Evolutionary conservation across 2,113 vertebrate species (phyloP), one percentile per base, ranked within the genome.

Genomic region (Myanophis thanlyinensis): DNA sequence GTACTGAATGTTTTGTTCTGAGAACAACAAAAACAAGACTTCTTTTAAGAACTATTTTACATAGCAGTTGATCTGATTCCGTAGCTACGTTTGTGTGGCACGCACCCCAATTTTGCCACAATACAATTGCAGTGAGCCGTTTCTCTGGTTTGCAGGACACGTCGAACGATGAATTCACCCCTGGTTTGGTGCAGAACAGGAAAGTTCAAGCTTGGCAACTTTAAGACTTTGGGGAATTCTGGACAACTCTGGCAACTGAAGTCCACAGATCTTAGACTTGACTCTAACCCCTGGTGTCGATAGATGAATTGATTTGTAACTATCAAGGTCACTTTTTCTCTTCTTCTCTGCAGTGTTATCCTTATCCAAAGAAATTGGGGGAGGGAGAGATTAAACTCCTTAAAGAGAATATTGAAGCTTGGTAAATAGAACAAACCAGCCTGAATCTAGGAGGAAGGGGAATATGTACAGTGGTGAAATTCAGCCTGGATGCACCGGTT

Each of bases 301-400:
- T 35, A 35, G 2, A 18, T 35, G 62, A 35, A 67, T 15, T 35
- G 62, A 0, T 35, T 35, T 35, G 62, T 35, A 67, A 67, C 30
- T 35, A 6, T n/a, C 62, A 35, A 67, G 30, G 62, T 18, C 62
- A 67, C 30, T 35, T 13, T 15, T 35, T 13, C 5, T 67, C 52
- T 67, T n/a, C 56, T 35, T 35, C 62, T 67, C 30, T 67, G 2
- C 62, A 18, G 62, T 35, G 30, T 30, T 35, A n/a, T 15, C 30
- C 62, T 30, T 35, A n/a, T 15, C 30, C 62, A 67, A 13, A 67
- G 30, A 35, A 35, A 67, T 15, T 5, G 62, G 30, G 30, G 11
- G 13, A 1, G 11, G 13, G 0, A 13, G 1, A 62, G 25, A 59
- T 27, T 27, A 27, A 62, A 67, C 0, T 0, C 12, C 62, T 30